Conservation (phyloP, 2,888 invertebrate species). For the Rosalia funebris region DNA sequence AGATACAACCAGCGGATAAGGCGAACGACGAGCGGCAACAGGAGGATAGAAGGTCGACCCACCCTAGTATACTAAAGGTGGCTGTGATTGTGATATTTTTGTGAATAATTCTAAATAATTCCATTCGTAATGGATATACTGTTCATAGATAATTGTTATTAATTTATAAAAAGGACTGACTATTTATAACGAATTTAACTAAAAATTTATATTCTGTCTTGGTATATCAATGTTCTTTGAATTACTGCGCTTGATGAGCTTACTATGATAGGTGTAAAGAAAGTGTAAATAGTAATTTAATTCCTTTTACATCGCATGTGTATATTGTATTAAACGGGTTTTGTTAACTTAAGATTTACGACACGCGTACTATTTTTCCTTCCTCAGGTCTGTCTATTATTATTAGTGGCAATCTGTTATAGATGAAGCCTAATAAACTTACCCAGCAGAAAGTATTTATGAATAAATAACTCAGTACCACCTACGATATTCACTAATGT, state of each 20-base stretch:
- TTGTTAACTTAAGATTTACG: conserved; percentile 26
- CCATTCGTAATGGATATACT: conserved; percentile 31
- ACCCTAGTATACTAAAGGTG: conserved; percentile 45
- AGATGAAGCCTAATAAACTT: too few species aligned
- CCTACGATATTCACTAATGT: too few species aligned
- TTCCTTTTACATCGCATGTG: conserved; percentile 33
- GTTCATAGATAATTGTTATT: conserved; percentile 48
- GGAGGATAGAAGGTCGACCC: conserved; percentile 37
- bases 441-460: too few species aligned
- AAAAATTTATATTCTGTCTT: conserved; percentile 50
- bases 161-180: conserved; percentile 53
- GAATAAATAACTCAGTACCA: too few species aligned
- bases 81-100: conserved; percentile 60
- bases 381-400: conserved; percentile 1
- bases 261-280: conserved; percentile 56
- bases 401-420: not conserved
- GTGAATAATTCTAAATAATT: conserved; percentile 56
- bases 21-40: conserved; percentile 37
- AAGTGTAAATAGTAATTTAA: conserved; percentile 40
- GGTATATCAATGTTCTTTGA: conserved; percentile 59
- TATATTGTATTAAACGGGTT: conserved; percentile 29
- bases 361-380: conserved; percentile 1
- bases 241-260: conserved; percentile 57
- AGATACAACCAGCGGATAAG: conserved; percentile 47
- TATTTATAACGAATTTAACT: conserved; percentile 54